These are phyloP conservation scores for Liodrosophila aerea DNA, from an alignment of 2,888 invertebrate species.

Conservation along the genomic window DNA sequence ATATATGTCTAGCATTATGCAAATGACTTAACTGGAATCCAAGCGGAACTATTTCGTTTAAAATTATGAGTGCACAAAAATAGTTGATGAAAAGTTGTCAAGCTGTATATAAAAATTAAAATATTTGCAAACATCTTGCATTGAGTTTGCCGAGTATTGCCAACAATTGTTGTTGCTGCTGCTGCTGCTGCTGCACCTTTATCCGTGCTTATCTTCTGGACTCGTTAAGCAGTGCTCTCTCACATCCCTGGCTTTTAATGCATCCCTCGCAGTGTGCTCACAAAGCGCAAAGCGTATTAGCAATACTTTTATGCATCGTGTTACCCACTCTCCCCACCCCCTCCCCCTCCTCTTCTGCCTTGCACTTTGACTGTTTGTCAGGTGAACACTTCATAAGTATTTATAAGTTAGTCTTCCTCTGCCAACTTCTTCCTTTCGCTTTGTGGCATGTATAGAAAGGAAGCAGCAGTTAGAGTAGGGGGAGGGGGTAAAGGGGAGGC, in stretches of 20 bases:
- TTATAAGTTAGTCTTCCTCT: conserved; percentile 48
- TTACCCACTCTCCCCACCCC: too few relatives aligned
- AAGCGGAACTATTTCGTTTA: too few relatives aligned
- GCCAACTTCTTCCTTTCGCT: conserved; percentile 10
- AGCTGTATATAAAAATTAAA: neutral
- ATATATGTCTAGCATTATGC: too few relatives aligned
- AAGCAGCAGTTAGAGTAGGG: neutral
- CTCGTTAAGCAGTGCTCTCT: conserved; percentile 10
- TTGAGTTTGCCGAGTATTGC: conserved; percentile 1
- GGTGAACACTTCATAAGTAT: conserved; percentile 55
- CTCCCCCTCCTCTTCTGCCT: neutral
- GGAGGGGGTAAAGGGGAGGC: conserved; percentile 16
- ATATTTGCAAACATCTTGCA: neutral
- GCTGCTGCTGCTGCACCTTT: neutral
- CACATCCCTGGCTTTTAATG: conserved; percentile 21
- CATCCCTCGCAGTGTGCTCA: conserved; percentile 35
- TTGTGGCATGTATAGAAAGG: conserved; percentile 10
- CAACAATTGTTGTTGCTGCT: neutral
- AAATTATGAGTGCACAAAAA: too few relatives aligned
- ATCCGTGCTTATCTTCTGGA: conserved; percentile 1
- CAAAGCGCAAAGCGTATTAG: conserved; percentile 47
- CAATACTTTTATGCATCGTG: conserved; percentile 46
- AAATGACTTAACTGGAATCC: too few relatives aligned
- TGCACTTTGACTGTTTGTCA: conserved; percentile 13
- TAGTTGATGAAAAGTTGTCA: neutral